Evolutionary conservation across 37 sponge, comb jelly and placozoan genomes (phyloP).

Genomic region (Spongia lamella): DNA sequence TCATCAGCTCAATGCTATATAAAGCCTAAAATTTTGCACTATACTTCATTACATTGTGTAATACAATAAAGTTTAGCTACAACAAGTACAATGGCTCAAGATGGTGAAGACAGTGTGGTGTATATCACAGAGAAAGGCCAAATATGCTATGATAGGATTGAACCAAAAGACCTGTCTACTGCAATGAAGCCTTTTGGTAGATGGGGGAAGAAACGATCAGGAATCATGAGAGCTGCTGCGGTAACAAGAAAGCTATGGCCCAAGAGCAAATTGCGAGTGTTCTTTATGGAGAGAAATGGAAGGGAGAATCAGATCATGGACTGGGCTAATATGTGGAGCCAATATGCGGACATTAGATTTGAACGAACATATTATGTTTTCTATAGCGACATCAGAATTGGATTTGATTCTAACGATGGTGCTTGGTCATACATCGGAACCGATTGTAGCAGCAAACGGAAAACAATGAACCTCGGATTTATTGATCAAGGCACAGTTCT

Average conservation of each 20-base stretch:
- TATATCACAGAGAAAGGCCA: not conserved
- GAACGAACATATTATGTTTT: not conserved
- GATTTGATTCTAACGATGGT: conserved; percentile 43
- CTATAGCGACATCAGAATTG: conserved; percentile 52
- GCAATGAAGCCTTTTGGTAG: no score
- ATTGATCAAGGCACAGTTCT: conserved; percentile 47
- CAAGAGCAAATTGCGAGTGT: conserved; percentile 40
- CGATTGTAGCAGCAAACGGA: conserved; percentile 27
- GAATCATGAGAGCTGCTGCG: conserved; percentile 47
- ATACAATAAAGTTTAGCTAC: no score
- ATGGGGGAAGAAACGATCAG: no score
- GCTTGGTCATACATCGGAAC: conserved; percentile 61
- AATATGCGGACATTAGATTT: conserved; percentile 43
- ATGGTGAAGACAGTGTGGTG: no score
- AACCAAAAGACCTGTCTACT: not conserved
- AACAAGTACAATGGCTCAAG: no score
- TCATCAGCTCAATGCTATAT: no score
- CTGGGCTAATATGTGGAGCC: conserved; percentile 61
- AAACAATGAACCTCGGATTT: conserved; percentile 62
- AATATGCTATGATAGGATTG: not conserved
- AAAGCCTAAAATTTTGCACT: no score
- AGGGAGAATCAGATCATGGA: conserved; percentile 25
- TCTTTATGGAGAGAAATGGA: conserved; percentile 37
- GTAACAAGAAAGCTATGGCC: conserved; percentile 39
- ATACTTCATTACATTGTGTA: no score